Evolutionary conservation across 2,113 vertebrate species (phyloP).

Genomic region (Microcebus murinus): DNA sequence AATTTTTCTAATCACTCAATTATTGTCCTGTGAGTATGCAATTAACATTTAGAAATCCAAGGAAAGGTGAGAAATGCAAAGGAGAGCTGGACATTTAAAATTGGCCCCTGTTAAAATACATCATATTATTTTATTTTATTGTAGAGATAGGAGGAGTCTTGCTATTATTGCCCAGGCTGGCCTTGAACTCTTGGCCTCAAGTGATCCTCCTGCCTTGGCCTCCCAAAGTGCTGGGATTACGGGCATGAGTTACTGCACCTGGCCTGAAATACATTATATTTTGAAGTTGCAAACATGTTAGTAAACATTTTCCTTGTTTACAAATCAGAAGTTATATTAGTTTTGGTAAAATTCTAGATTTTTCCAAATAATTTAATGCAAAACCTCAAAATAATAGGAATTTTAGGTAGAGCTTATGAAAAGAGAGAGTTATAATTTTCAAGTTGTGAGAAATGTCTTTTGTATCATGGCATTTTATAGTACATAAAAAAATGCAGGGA

Average conservation of each 20-base stretch:
- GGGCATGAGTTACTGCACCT: too few species aligned
- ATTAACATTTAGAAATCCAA: constrained; percentile 16
- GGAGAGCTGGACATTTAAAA: neutral
- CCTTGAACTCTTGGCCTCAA: neutral
- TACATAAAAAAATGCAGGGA: neutral
- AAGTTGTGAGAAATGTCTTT: neutral
- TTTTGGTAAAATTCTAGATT: constrained; percentile 23
- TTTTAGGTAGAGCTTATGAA: neutral
- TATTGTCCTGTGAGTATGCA: neutral
- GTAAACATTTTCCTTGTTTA: neutral
- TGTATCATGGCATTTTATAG: neutral
- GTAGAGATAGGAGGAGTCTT: neutral
- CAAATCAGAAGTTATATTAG: constrained; percentile 22
- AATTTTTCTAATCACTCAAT: constrained; percentile 16
- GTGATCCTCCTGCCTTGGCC: too few species aligned
- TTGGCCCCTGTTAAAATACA: neutral
- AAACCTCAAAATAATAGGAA: neutral
- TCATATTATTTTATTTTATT: neutral
- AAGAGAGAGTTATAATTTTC: constrained; percentile 18
- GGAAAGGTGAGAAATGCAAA: constrained; percentile 22
- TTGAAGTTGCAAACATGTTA: constrained; percentile 1
- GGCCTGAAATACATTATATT: neutral
- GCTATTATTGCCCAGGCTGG: neutral
- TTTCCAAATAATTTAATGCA: constrained; percentile 15
- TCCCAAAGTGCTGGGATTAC: too few species aligned